Evolutionary conservation across 2,888 invertebrate species (phyloP), one percentile per base, ranked within the genome.

Genomic region (Himalopsyche anomala): DNA sequence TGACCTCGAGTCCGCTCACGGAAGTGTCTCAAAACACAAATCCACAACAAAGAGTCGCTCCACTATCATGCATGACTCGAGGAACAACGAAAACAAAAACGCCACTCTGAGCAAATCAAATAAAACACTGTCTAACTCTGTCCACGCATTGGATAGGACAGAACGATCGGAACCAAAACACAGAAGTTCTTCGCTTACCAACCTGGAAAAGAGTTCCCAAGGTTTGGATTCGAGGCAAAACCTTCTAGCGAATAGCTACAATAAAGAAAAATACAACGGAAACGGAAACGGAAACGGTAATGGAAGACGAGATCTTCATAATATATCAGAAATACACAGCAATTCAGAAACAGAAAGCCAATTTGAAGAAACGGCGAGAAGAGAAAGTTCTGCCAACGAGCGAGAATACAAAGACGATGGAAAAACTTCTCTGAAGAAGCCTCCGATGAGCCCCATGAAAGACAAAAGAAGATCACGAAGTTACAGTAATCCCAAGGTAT

Each of bases 1-100:
- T 12, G 97, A 97, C 90, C 93, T 94, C 87, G 97, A 97, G 89
- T 96, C 96, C 15, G 93, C 93, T 42, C 94, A 94, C 88, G 90
- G 92, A 88, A 91, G 89, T 36, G 80, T 82, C 45, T 86, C 86
- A 36, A 86, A 87, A 42, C 80, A 84, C n/a, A 81, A 84, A 55
- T 85, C 86, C 8, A 87, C 86, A 4, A 88, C 93, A 3, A 89
- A 92, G 11, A 93, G 93, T 79, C 82, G 87, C 15, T 38, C 86
- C n/a, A 36, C 80, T n/a, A 62, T 62, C 15, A 62, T 19, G 62
- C 81, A 81, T 28, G 84, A 83, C 45, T 82, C 54, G 28, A 55
- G 56, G 5, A 80, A 38, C 28, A 80, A 81, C 8, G 87, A 86
- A 28, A 81, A 54, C 19, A 15, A 38, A 36, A 19, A n/a, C 28